Percentiles rank a stretch among this genome's conserved stretches.
phyloP scores from a whole-genome alignment of 64 coral and sea anemone species.

The Acropora yongei region DNA sequence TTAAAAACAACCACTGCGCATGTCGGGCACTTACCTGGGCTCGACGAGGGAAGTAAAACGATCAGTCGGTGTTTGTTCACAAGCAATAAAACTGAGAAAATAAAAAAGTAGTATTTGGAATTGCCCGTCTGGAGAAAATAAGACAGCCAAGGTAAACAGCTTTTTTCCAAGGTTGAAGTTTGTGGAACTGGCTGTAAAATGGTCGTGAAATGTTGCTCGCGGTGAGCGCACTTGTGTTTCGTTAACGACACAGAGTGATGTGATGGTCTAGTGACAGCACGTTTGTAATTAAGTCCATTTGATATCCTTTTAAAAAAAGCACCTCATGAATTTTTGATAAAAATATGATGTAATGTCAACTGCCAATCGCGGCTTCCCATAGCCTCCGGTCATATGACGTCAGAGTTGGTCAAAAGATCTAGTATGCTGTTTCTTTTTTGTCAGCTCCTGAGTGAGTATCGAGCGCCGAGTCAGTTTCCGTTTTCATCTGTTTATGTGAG shows the following conservation, averaged over 20 bases:
- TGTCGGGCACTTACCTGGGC: conserved; percentile 6
- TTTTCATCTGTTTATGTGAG: not conserved
- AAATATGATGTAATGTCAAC: conserved; percentile 36
- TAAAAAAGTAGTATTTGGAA: not conserved
- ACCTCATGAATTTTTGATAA: conserved; percentile 40
- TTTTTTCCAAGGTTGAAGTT: not conserved
- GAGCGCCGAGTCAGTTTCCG: not conserved
- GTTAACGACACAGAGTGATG: not conserved
- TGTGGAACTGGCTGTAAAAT: not conserved
- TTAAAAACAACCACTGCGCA: not conserved
- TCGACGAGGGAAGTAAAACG: not conserved
- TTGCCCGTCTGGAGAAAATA: not conserved
- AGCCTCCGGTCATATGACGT: conserved; percentile 31
- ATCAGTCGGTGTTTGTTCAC: not conserved
- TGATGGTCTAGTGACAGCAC: conserved; percentile 27
- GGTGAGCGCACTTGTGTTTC: not conserved
- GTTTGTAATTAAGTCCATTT: conserved; percentile 55
- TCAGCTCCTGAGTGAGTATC: too few relatives aligned
- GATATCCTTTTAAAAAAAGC: conserved; percentile 38
- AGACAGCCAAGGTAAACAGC: too few relatives aligned
- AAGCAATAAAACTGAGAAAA: not conserved
- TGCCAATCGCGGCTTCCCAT: conserved; percentile 15
- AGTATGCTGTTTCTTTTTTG: too few relatives aligned
- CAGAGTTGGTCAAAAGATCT: not conserved
- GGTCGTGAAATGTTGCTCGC: not conserved